Conservation (phyloP, 2,888 invertebrate genomes). For the Drosophila sordidula region DNA sequence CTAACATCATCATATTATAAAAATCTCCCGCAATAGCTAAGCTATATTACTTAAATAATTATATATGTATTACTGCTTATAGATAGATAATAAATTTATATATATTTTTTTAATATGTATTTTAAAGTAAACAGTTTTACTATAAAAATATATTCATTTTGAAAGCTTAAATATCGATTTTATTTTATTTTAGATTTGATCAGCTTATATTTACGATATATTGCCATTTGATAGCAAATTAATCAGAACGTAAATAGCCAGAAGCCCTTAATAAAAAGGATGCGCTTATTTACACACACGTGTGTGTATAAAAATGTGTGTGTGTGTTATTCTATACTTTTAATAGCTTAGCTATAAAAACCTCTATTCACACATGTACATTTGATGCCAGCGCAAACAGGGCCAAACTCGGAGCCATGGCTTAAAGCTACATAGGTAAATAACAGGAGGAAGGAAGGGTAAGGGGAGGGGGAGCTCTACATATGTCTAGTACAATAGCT, state of each 20-base stretch:
- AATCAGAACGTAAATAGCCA: constrained; percentile 34
- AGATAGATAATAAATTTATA: background rate
- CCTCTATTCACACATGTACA: constrained; percentile 65
- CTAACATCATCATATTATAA: background rate
- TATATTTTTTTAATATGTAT: background rate
- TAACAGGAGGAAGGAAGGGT: background rate
- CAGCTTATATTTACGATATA: constrained; percentile 23
- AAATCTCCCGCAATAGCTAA: background rate
- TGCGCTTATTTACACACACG: constrained; percentile 25
- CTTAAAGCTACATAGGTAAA: constrained; percentile 33
- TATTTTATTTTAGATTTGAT: constrained; percentile 11
- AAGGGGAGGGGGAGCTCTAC: background rate
- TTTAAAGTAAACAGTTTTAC: background rate
- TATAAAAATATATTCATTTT: constrained; percentile 19
- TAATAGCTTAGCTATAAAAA: constrained; percentile 51
- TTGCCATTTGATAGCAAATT: constrained; percentile 38
- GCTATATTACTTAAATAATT: background rate
- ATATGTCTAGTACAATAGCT: constrained; percentile 58
- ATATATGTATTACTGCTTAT: too few relatives aligned
- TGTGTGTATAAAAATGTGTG: constrained; percentile 2
- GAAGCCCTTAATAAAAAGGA: constrained; percentile 16
- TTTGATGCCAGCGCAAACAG: constrained; percentile 49
- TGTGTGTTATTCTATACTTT: constrained; percentile 35
- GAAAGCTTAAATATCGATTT: constrained; percentile 24
- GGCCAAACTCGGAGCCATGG: constrained; percentile 51